phyloP scores from a whole-genome alignment of 2,113 vertebrate genomes.

The Heterochromis multidens region DNA sequence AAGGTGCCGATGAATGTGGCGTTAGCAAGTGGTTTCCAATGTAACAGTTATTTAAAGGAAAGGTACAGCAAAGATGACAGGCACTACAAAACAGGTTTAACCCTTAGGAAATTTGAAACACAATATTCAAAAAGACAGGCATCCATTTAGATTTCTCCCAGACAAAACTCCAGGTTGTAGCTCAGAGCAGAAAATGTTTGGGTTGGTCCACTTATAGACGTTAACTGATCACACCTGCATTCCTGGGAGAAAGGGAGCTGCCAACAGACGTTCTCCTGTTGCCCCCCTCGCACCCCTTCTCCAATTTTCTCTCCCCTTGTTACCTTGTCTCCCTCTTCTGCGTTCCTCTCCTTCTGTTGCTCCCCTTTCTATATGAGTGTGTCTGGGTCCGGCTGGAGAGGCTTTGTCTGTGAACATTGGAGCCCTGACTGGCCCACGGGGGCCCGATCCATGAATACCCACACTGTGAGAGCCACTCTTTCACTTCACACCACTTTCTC shows the following conservation, averaged over 20 bases:
- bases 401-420: constrained; percentile 77
- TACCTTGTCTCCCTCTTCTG: constrained; percentile 55
- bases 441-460: constrained; percentile 78
- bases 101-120: neutral
- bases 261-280: constrained; percentile 45
- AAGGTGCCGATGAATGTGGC: constrained; percentile 16
- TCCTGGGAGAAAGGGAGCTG: constrained; percentile 9
- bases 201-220: neutral
- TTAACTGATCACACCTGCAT: constrained; percentile 50
- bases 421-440: constrained; percentile 66
- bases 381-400: constrained; percentile 69
- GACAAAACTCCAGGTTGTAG: neutral
- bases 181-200: neutral
- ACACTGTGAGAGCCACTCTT: constrained; percentile 78
- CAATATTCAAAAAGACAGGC: neutral
- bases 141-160: neutral
- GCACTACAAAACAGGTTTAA: neutral
- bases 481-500: constrained; percentile 76
- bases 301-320: constrained; percentile 51
- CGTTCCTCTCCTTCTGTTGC: constrained; percentile 55
- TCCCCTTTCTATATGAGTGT: constrained; percentile 66
- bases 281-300: constrained; percentile 25
- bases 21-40: constrained; percentile 10
- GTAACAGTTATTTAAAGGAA: neutral
- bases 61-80: neutral